Percentiles rank a stretch among this genome's conserved stretches.
Conservation (phyloP, 2,113 vertebrate species). For the Bolborhynchus lineola region DNA sequence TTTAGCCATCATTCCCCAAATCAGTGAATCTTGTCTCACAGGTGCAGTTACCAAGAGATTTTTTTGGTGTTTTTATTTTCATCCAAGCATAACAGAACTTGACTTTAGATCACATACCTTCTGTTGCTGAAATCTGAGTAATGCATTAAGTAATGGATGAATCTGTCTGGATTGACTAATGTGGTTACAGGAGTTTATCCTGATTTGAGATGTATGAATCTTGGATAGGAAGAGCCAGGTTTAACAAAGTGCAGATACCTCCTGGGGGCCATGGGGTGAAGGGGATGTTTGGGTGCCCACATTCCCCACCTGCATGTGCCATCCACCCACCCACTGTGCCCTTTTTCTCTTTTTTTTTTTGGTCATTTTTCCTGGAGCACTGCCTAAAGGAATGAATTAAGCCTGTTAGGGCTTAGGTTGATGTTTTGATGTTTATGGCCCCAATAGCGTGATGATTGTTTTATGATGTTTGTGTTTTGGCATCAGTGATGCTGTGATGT, state of each 20-base stretch:
- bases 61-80: constrained; percentile 71
- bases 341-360: background rate
- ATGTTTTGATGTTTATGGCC: constrained; percentile 62
- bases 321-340: background rate
- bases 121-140: constrained; percentile 69
- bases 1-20: constrained; percentile 36
- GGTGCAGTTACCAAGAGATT: constrained; percentile 59
- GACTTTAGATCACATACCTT: constrained; percentile 66
- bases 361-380: constrained; percentile 18
- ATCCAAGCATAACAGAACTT: constrained; percentile 70
- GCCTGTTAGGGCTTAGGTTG: background rate
- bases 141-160: constrained; percentile 71
- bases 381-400: constrained; percentile 51
- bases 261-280: background rate
- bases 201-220: constrained; percentile 28
- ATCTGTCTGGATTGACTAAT: constrained; percentile 59
- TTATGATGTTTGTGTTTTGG: constrained; percentile 63
- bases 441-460: constrained; percentile 31
- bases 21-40: constrained; percentile 65
- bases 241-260: constrained; percentile 2
- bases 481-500: constrained; percentile 33
- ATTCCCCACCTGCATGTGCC: background rate
- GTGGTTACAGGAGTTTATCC: constrained; percentile 45
- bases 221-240: constrained; percentile 15
- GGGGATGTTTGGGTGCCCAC: background rate